These are phyloP conservation scores for Megatriorchis doriae DNA, from an alignment of 2,113 vertebrate species.

Conservation along the genomic window DNA sequence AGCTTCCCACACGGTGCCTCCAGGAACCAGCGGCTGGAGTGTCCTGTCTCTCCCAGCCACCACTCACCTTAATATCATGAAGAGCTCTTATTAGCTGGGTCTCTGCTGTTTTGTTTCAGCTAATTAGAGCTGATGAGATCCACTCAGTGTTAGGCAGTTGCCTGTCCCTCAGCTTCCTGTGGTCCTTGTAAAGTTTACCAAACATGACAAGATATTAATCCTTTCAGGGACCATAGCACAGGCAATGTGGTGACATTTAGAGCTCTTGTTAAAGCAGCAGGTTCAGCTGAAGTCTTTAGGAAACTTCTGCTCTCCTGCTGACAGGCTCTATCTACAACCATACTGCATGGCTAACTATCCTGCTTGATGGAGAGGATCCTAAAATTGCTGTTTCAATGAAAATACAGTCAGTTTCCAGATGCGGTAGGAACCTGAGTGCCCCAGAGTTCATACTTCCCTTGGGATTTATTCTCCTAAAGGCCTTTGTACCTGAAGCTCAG, in stretches of 20 bases:
- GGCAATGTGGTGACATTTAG: neutral
- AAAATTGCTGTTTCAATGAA: neutral
- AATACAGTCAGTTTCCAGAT: neutral
- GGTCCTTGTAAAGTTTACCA: constrained; percentile 3
- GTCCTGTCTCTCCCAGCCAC: neutral
- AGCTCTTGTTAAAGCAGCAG: neutral
- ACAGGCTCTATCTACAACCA: neutral
- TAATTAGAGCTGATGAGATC: constrained; percentile 21
- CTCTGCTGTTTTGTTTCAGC: constrained; percentile 7
- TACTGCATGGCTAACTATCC: neutral
- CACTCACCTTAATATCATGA: neutral
- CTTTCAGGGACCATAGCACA: neutral
- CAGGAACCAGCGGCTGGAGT: neutral
- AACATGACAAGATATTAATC: neutral
- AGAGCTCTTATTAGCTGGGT: neutral
- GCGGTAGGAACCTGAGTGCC: neutral
- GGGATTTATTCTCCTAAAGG: neutral
- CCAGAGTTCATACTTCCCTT: neutral
- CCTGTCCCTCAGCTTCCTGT: neutral
- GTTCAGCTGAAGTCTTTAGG: neutral
- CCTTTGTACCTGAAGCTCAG: neutral
- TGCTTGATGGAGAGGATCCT: neutral
- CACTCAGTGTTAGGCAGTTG: neutral
- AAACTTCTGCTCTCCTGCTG: neutral
- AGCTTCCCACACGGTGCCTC: neutral